A percentile compares a stretch with the other conserved stretches of the same genome.
Evolutionary conservation across 1,140 invertebrate genomes (phyloP).

Genomic region (Drosophila prosaltans): DNA sequence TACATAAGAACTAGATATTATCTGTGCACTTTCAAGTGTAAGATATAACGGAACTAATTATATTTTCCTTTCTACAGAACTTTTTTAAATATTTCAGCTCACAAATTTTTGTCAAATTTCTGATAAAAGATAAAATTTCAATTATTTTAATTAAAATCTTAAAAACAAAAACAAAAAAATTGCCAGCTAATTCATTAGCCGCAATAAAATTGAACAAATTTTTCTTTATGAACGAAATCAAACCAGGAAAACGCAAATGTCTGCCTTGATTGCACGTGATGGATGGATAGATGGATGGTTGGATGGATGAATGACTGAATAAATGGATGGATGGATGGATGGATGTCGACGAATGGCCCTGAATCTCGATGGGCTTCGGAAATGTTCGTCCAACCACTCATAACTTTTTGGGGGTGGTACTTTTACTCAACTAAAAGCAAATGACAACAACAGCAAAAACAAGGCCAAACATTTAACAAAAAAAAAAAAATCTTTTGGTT

Average conservation of each 20-base stretch:
- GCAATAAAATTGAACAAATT: conserved; percentile 11
- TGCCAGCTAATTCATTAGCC: conserved; percentile 51
- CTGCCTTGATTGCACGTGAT: conserved; percentile 50
- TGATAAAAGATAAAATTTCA: background rate
- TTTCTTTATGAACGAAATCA: conserved; percentile 34
- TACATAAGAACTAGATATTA: too few species aligned
- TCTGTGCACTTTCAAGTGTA: too few species aligned
- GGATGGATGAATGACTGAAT: conserved; percentile 44
- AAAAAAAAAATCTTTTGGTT: background rate
- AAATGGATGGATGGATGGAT: conserved; percentile 31
- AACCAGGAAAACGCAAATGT: conserved; percentile 27
- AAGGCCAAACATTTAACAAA: conserved; percentile 65
- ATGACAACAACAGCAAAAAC: conserved; percentile 43
- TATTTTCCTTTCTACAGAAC: too few species aligned
- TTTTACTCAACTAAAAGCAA: conserved; percentile 47
- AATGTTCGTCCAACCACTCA: conserved; percentile 42
- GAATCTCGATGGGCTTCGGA: conserved; percentile 7
- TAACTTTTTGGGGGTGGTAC: conserved; percentile 34
- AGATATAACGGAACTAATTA: too few species aligned
- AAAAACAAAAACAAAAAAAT: background rate
- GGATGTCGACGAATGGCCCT: conserved; percentile 21
- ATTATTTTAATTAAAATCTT: conserved; percentile 25
- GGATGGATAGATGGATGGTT: conserved; percentile 37
- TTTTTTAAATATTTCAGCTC: too few species aligned
- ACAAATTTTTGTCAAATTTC: too few species aligned